These are phyloP conservation scores for Dryoscopus gambensis DNA, from an alignment of 2,113 vertebrate genomes.

Conservation along the genomic window DNA sequence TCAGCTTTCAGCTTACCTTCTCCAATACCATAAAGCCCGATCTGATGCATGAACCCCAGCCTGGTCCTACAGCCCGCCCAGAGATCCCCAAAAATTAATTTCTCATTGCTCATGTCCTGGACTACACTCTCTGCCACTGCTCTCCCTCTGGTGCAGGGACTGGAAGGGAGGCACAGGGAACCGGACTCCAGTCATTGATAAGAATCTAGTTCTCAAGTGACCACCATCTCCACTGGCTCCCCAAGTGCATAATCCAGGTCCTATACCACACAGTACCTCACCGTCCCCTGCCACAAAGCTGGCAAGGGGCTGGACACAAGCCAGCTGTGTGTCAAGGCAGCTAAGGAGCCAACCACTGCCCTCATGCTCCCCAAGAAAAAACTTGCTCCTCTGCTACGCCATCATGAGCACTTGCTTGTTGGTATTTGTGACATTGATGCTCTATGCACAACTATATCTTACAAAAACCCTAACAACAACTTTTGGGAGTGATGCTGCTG, in stretches of 20 bases:
- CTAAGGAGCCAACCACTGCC: background rate
- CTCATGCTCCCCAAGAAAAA: background rate
- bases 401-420: background rate
- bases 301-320: background rate
- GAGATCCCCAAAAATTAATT: background rate
- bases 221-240: background rate
- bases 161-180: background rate
- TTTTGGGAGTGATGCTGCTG: background rate
- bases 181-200: rapidly evolving
- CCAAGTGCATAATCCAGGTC: background rate
- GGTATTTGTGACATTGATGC: background rate
- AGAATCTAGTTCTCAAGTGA: background rate
- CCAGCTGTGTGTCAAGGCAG: background rate
- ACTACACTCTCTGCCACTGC: background rate
- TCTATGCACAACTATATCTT: background rate
- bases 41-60: background rate
- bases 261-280: background rate
- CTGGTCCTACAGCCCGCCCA: rapidly evolving
- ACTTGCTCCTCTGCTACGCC: background rate
- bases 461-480: background rate
- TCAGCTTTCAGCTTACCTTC: background rate
- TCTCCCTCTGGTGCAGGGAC: background rate
- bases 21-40: background rate
- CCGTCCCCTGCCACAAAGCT: background rate
- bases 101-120: background rate